These are phyloP conservation scores for Pungitius pungitius DNA, from an alignment of 2,113 vertebrate genomes.

Conservation along the genomic window DNA sequence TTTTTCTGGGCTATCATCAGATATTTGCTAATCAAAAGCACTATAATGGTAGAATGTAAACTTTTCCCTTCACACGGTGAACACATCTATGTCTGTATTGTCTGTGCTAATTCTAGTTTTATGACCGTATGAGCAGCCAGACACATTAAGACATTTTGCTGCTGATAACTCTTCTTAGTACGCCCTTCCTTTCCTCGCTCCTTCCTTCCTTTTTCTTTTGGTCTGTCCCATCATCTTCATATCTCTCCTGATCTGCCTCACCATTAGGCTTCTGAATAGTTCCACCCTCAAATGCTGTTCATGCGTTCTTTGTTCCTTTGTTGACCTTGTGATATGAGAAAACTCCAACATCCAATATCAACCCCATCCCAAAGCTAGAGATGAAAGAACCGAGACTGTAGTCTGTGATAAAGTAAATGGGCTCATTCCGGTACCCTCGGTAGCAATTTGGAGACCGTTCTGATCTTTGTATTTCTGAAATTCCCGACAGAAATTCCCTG, in stretches of 20 bases:
- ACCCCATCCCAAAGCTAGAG: conserved; percentile 44
- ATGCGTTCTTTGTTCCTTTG: conserved; percentile 12
- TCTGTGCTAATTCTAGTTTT: background rate
- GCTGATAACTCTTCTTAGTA: conserved; percentile 46
- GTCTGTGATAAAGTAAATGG: background rate
- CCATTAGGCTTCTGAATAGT: conserved; percentile 22
- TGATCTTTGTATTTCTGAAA: background rate
- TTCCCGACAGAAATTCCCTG: background rate
- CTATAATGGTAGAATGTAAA: background rate
- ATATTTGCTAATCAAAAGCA: background rate
- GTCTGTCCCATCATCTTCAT: conserved; percentile 54
- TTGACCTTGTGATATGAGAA: conserved; percentile 16
- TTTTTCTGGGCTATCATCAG: background rate
- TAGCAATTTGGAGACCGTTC: background rate
- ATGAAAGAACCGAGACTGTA: conserved; percentile 19
- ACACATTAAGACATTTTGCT: conserved; percentile 26
- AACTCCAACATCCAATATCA: conserved; percentile 4
- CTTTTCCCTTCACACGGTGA: background rate
- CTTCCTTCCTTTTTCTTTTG: conserved; percentile 48
- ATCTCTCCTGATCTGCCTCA: conserved; percentile 44
- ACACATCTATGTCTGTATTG: background rate
- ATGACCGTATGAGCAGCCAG: conserved; percentile 44
- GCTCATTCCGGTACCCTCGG: background rate
- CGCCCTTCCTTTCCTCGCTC: conserved; percentile 49
- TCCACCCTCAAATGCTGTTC: conserved; percentile 14